phyloP scores from a whole-genome alignment of 2,113 vertebrate species.

The Neotoma lepida region DNA sequence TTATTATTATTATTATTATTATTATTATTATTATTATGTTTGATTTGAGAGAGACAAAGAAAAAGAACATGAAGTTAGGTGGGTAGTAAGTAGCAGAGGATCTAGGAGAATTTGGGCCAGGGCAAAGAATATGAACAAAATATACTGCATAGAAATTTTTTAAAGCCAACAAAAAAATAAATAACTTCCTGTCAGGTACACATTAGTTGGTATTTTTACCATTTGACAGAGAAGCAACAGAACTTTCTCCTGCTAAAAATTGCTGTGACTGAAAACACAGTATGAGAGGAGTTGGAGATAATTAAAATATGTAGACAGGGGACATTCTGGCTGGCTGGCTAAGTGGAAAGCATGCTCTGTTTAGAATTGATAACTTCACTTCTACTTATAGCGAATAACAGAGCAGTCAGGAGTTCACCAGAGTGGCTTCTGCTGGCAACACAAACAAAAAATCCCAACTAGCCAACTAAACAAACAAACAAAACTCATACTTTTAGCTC shows the following conservation, averaged over 20 bases:
- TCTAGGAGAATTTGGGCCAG: background rate
- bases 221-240: background rate
- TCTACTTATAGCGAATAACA: background rate
- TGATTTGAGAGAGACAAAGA: background rate
- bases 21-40: background rate
- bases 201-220: background rate
- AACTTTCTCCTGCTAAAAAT: background rate
- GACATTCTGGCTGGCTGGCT: background rate
- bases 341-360: background rate
- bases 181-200: background rate
- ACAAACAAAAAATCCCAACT: background rate
- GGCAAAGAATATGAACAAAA: background rate
- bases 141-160: background rate
- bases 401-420: constrained; percentile 37
- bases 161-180: background rate
- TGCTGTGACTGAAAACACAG: background rate
- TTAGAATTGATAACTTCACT: constrained; percentile 16
- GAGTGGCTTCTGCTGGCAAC: constrained; percentile 27
- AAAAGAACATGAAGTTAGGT: background rate
- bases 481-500: background rate
- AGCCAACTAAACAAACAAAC: background rate
- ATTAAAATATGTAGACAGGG: constrained; percentile 20
- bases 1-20: background rate
- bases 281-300: background rate
- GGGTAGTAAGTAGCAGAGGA: too few species aligned